Conservation (phyloP, 2,888 invertebrate genomes). For the Leucophenga maculata region DNA sequence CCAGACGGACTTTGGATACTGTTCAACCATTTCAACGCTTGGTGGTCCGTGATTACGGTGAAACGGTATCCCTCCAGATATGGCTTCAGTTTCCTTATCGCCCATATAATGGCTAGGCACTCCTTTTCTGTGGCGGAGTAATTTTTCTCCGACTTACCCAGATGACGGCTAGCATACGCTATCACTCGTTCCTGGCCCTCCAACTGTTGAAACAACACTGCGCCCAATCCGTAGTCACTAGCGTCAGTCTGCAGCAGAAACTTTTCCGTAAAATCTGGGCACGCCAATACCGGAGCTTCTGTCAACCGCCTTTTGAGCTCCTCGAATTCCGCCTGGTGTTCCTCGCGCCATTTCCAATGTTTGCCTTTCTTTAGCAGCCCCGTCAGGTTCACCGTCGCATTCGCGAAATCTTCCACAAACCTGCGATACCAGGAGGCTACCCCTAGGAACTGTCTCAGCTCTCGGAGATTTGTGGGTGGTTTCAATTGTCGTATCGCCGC, state of each 20-base stretch:
- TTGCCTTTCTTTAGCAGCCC: not conserved
- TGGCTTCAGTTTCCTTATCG: constrained; percentile 32
- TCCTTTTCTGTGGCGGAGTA: constrained; percentile 39
- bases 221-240: not conserved
- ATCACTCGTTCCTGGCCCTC: not conserved
- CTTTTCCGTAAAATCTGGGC: not conserved
- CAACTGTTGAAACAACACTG: no score
- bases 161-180: not conserved
- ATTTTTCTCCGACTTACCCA: constrained; percentile 30
- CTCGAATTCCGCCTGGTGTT: not conserved
- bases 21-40: constrained; percentile 40
- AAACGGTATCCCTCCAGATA: constrained; percentile 35
- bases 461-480: not conserved
- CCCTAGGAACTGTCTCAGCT: no score
- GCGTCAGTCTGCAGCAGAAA: not conserved
- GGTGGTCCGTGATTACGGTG: no score
- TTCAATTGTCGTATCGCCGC: not conserved
- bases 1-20: constrained; percentile 31
- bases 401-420: no score
- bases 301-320: not conserved
- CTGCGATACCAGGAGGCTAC: no score
- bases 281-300: not conserved
- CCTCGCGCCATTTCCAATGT: not conserved
- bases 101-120: no score
- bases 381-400: not conserved